phyloP scores from a whole-genome alignment of 2,113 vertebrate species.

The Zapornia atra region DNA sequence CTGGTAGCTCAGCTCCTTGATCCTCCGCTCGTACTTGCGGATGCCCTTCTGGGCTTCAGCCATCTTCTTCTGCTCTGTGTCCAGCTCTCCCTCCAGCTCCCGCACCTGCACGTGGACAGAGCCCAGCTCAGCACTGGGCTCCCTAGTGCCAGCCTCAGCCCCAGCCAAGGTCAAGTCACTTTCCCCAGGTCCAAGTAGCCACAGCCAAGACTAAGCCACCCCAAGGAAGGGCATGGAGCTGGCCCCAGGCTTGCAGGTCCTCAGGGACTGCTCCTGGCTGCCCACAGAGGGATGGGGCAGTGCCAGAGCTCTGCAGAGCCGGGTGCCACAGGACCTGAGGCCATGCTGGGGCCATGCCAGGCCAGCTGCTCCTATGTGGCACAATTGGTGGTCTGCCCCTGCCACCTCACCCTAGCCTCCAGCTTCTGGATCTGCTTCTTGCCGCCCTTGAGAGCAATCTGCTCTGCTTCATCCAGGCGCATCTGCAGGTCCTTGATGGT shows the following conservation, averaged over 20 bases:
- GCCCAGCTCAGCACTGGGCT: neutral
- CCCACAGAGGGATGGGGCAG: neutral
- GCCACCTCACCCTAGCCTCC: slow-evolving; percentile 84
- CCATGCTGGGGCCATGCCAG: neutral
- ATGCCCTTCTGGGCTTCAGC: slow-evolving; percentile 89
- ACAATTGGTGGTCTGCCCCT: neutral
- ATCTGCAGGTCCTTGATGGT: slow-evolving; percentile 92
- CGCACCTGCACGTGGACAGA: slow-evolving; percentile 76
- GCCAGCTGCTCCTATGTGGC: neutral
- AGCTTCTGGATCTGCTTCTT: slow-evolving; percentile 97
- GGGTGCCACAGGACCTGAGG: neutral
- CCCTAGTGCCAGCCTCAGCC: neutral
- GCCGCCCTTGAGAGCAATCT: slow-evolving; percentile 92
- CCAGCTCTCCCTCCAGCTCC: slow-evolving; percentile 89
- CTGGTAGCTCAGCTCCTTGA: slow-evolving; percentile 91
- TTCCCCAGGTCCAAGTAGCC: neutral
- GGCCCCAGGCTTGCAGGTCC: neutral
- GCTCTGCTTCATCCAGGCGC: slow-evolving; percentile 90
- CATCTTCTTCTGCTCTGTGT: slow-evolving; percentile 86
- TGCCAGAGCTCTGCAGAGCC: neutral
- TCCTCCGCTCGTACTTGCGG: slow-evolving; percentile 86
- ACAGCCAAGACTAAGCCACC: neutral
- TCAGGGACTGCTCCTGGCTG: too few species aligned
- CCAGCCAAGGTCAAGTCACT: neutral
- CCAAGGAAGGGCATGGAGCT: neutral